Base-by-base conservation (phyloP, 2,888 invertebrate genomes). In the Thymelicus lineola region DNA sequence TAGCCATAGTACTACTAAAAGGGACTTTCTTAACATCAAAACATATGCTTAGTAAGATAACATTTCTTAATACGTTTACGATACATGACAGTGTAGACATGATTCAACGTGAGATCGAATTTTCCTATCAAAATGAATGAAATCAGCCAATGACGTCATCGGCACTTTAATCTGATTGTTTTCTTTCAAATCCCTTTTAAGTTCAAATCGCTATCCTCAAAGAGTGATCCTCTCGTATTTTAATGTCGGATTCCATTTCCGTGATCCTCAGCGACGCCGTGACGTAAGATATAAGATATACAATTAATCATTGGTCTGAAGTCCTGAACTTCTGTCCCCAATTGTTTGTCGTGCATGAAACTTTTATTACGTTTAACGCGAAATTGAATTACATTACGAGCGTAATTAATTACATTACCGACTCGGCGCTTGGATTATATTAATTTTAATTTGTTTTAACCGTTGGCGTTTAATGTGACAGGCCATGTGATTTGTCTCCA, bases 381-480 rank as follows among this genome's bases (percentile, higher is more conserved):
- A 55, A 55, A 55, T 55, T 55, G 28, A 35, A 55, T 55, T 55
- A 55, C 35, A 55, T 35, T 55, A 14, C 14, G 28, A 55, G 55
- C 55, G 55, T 55, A 55, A 55, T 55, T 55, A 55, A 55, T 55
- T 55, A 55, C 17, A 55, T 55, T 55, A 55, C 14, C 55, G 28
- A 55, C 28, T 55, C 55, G 28, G 55, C 35, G 28, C 14, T 35
- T 55, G 55, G 55, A 55, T 55, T 55, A 55, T 35, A 55, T 35
- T 55, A 28, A 55, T 55, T 55, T 55, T 35, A 55, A 55, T 55
- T 55, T 35, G 35, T 28, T 35, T 55, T 6, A 55, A 28, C 14
- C 28, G 28, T 55, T 55, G 5, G 14, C 55, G 55, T 55, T 55
- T 55, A 55, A 55, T 35, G 7, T 12, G 14, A 6, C 55, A 28